Evolutionary conservation across 2,888 invertebrate species (phyloP).

Genomic region (Drosophila mimica): DNA sequence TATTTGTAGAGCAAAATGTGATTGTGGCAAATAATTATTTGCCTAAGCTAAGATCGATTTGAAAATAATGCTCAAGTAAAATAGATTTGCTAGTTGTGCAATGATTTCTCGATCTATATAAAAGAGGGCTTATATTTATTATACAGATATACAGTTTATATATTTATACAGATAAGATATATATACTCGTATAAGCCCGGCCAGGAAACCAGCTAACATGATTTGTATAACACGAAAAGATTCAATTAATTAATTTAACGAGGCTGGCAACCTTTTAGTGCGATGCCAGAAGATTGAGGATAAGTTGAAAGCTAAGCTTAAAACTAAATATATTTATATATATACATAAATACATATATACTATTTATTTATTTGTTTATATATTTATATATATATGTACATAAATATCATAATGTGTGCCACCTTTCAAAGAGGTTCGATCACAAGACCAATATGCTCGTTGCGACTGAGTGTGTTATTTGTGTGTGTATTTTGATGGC

Average conservation of each 20-base stretch:
- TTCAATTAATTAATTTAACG: not conserved
- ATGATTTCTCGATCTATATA: not conserved
- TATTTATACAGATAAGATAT: no score
- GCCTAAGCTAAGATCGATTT: not conserved
- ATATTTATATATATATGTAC: not conserved
- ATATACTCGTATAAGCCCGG: not conserved
- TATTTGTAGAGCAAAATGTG: not conserved
- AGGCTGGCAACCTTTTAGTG: not conserved
- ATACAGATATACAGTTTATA: no score
- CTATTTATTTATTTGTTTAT: not conserved
- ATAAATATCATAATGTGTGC: not conserved
- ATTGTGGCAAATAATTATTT: not conserved
- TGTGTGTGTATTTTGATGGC: slow-evolving; percentile 34
- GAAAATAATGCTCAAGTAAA: not conserved
- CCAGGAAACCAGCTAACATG: not conserved
- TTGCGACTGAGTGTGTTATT: not conserved
- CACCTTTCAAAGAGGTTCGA: not conserved
- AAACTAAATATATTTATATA: not conserved
- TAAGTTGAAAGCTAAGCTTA: no score
- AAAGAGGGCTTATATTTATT: not conserved
- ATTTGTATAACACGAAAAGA: not conserved
- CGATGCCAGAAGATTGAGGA: not conserved
- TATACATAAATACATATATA: not conserved
- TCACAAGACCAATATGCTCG: not conserved
- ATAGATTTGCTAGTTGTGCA: not conserved